A percentile compares a stretch with the other conserved stretches of the same genome.
These are phyloP conservation scores for Flexamia atlantica DNA, from an alignment of 2,888 invertebrate genomes.

Conservation along the genomic window DNA sequence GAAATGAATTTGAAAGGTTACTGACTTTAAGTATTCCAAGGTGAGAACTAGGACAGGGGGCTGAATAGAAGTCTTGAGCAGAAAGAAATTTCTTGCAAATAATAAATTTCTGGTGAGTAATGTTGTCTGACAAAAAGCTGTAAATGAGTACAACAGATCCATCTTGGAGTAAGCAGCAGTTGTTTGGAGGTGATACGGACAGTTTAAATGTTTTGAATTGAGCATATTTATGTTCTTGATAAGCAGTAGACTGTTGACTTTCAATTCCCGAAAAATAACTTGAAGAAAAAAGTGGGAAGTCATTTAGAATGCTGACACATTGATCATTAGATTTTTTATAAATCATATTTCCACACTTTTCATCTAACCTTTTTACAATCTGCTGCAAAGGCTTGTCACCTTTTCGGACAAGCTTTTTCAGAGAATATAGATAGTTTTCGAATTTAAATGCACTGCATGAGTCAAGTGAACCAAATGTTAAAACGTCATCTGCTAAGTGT, in stretches of 20 bases:
- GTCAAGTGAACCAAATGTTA: not conserved
- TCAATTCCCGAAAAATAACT: not conserved
- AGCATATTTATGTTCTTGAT: not conserved
- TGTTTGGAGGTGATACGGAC: not conserved
- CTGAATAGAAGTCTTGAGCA: not conserved
- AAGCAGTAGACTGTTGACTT: too few relatives aligned
- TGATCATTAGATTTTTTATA: not conserved
- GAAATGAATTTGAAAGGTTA: not conserved
- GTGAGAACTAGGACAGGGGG: conserved; percentile 2
- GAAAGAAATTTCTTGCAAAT: conserved; percentile 9
- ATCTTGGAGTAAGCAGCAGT: not conserved
- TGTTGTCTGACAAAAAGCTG: not conserved
- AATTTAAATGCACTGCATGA: not conserved
- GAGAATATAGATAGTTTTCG: not conserved
- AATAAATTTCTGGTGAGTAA: not conserved
- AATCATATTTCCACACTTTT: too few relatives aligned
- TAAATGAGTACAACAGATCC: not conserved
- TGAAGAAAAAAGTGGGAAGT: not conserved
- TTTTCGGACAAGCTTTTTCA: conserved; percentile 4
- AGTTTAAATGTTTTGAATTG: not conserved
- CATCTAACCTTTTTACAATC: too few relatives aligned
- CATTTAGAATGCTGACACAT: not conserved
- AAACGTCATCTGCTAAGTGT: not conserved
- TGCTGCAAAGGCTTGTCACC: not conserved
- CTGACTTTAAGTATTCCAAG: not conserved